phyloP scores from a whole-genome alignment of 2,113 vertebrate genomes.

The Amblyornis subalaris region DNA sequence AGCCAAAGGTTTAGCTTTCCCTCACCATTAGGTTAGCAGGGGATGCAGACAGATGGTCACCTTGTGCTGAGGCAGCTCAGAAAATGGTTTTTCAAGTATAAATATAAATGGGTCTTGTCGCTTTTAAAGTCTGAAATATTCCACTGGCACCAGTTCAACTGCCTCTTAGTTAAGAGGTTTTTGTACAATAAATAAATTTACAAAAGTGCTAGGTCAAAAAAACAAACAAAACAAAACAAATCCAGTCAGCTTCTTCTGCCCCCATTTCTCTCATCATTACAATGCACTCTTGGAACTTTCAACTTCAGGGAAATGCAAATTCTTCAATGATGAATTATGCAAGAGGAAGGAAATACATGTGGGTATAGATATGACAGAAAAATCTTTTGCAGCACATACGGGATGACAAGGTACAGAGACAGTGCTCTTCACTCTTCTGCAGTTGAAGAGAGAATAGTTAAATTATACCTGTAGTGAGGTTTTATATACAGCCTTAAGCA shows the following conservation, averaged over 20 bases:
- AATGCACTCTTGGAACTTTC: not conserved
- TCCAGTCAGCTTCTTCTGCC: not conserved
- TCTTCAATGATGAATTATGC: constrained; percentile 5
- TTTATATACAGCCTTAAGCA: not conserved
- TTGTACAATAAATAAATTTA: constrained; percentile 1
- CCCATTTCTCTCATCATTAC: not conserved
- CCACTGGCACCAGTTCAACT: constrained; percentile 10
- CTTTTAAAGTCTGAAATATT: constrained; percentile 8
- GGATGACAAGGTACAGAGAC: not conserved
- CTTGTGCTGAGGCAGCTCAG: not conserved
- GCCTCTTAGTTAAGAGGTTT: not conserved
- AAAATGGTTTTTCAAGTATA: constrained; percentile 28
- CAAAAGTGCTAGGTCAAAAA: not conserved
- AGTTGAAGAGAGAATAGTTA: not conserved
- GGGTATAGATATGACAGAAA: not conserved
- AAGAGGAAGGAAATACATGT: not conserved
- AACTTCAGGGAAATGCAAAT: constrained; percentile 38
- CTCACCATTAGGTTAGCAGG: not conserved
- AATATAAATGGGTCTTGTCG: not conserved
- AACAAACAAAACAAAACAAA: not conserved
- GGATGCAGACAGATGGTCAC: not conserved
- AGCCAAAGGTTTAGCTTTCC: not conserved
- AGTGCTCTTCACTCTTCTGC: not conserved
- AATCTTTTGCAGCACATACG: not conserved
- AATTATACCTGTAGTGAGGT: not conserved